Evolutionary conservation across 2,797 vertebrate genomes (phyloP).

Genomic region (Mus minutoides): DNA sequence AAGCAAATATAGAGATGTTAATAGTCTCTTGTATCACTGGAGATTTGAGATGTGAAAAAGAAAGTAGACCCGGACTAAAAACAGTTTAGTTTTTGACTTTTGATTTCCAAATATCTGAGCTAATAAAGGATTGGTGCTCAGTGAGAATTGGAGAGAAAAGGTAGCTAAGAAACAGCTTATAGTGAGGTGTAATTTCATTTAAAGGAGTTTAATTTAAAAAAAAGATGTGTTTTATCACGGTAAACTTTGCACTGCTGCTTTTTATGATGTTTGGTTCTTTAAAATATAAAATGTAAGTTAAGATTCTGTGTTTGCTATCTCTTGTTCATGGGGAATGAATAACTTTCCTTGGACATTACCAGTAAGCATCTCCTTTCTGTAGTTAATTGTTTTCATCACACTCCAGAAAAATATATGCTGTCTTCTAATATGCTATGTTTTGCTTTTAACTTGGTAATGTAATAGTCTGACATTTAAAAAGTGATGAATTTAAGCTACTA

Average conservation of each 20-base stretch:
- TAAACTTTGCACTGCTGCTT: neutral
- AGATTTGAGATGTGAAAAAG: neutral
- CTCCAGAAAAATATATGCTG: neutral
- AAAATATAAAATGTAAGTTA: neutral
- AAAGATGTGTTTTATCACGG: neutral
- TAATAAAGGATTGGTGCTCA: neutral
- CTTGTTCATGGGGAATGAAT: neutral
- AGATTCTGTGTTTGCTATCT: neutral
- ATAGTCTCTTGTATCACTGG: neutral
- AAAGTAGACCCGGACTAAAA: constrained; percentile 9
- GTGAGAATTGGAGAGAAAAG: neutral
- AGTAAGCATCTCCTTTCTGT: neutral
- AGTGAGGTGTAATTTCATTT: neutral
- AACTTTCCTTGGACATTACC: neutral
- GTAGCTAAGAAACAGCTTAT: neutral
- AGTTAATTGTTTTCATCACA: neutral
- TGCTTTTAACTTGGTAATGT: neutral
- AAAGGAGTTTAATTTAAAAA: neutral
- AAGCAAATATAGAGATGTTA: neutral
- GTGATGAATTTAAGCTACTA: neutral
- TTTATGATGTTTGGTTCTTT: neutral
- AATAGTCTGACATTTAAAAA: constrained; percentile 20
- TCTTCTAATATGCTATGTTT: neutral
- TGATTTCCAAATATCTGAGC: neutral
- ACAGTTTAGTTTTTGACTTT: neutral